Percentiles rank a stretch among this genome's conserved stretches.
phyloP scores from a whole-genome alignment of 2,888 invertebrate genomes.

The Tenthredo notha region DNA sequence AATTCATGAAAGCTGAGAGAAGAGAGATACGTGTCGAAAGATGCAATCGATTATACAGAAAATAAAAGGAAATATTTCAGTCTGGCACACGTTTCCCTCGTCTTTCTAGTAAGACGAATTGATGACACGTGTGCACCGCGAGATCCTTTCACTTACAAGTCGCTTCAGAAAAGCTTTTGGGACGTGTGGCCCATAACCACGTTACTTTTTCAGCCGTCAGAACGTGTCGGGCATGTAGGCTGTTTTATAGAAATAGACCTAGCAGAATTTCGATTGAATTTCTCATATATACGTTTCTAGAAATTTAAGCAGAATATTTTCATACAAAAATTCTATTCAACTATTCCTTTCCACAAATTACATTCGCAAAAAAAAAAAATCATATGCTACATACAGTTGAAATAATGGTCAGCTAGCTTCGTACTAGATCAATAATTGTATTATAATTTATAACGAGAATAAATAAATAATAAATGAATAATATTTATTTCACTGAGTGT shows the following conservation, averaged over 20 bases:
- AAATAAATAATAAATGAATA: background rate
- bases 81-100: constrained; percentile 42
- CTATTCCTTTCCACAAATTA: background rate
- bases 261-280: constrained; percentile 25
- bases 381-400: background rate
- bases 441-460: too few species aligned
- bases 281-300: background rate
- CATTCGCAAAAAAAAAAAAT: background rate
- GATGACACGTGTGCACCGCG: constrained; percentile 46
- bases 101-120: constrained; percentile 46
- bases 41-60: constrained; percentile 1
- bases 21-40: constrained; percentile 25
- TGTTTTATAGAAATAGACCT: constrained; percentile 27
- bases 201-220: constrained; percentile 31
- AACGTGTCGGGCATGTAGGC: constrained; percentile 32
- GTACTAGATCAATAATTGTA: background rate
- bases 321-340: background rate
- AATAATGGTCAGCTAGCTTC: background rate
- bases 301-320: background rate
- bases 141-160: constrained; percentile 49
- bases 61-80: constrained; percentile 25
- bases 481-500: too few species aligned
- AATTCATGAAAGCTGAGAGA: background rate
- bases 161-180: constrained; percentile 46
- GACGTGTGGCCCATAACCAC: constrained; percentile 34